These are phyloP conservation scores for Vanessa atalanta DNA, from an alignment of 1,140 invertebrate genomes.

Conservation along the genomic window DNA sequence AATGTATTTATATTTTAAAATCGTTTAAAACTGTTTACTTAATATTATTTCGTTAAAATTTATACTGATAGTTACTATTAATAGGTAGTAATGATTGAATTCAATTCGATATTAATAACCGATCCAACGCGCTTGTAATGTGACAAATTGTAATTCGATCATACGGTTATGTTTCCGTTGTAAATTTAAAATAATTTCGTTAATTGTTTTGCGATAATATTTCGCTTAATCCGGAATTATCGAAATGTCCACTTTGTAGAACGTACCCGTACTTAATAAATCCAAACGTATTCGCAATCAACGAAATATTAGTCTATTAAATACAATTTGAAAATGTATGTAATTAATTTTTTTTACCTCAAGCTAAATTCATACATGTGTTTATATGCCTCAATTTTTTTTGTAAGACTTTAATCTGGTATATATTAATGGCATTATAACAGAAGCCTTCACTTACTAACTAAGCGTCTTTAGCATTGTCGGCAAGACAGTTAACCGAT, in stretches of 20 bases:
- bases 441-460: too few species aligned
- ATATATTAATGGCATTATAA: too few species aligned
- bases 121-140: constrained; percentile 40
- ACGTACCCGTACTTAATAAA: constrained; percentile 45
- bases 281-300: constrained; percentile 45
- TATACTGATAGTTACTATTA: constrained; percentile 3
- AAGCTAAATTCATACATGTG: too few species aligned
- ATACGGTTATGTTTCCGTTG: constrained; percentile 48
- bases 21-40: neutral
- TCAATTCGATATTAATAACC: constrained; percentile 31
- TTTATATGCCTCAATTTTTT: too few species aligned
- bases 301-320: constrained; percentile 12
- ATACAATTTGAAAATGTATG: neutral
- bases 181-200: constrained; percentile 64
- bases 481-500: too few species aligned
- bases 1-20: neutral
- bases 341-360: neutral
- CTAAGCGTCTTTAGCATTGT: too few species aligned
- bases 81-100: neutral
- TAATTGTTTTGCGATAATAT: constrained; percentile 60
- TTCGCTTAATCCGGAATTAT: constrained; percentile 60
- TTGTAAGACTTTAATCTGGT: too few species aligned
- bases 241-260: constrained; percentile 48
- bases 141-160: constrained; percentile 54
- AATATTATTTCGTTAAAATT: neutral